These are phyloP conservation scores for Galago senegalensis DNA, from an alignment of 2,797 vertebrate species.

Conservation along the genomic window DNA sequence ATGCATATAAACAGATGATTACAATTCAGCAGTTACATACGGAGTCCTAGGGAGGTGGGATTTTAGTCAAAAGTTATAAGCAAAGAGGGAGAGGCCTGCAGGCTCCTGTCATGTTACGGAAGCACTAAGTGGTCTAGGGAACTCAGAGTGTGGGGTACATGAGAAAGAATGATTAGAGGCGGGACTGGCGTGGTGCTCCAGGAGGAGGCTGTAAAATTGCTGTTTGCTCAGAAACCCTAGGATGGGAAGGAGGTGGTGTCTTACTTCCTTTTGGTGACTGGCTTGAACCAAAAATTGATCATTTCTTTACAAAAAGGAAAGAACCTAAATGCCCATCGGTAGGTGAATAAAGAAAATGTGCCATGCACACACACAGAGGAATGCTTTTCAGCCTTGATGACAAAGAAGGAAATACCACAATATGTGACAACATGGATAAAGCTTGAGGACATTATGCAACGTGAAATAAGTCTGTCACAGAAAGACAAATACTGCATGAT, in stretches of 20 bases:
- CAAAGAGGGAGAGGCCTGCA: not conserved
- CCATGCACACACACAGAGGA: not conserved
- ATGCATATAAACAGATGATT: not conserved
- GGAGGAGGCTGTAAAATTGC: not conserved
- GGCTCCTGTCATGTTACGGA: not conserved
- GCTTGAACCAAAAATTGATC: not conserved
- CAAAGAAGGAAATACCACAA: not conserved
- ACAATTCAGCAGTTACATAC: not conserved
- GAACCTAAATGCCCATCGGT: not conserved
- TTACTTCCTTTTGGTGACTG: constrained; percentile 37
- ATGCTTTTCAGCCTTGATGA: not conserved
- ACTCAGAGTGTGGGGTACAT: not conserved
- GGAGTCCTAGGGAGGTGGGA: not conserved
- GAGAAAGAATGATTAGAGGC: not conserved
- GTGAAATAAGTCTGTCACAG: not conserved
- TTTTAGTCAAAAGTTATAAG: constrained; percentile 15
- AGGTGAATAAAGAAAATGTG: not conserved
- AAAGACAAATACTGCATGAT: not conserved
- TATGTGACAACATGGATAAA: not conserved
- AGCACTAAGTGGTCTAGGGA: not conserved
- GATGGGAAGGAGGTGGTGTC: not conserved
- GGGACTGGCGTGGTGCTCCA: not conserved
- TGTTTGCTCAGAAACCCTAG: not conserved
- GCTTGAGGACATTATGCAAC: not conserved
- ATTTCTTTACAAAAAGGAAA: not conserved